Conservation (phyloP, 2,888 invertebrate genomes). For the Cephus runcator region DNA sequence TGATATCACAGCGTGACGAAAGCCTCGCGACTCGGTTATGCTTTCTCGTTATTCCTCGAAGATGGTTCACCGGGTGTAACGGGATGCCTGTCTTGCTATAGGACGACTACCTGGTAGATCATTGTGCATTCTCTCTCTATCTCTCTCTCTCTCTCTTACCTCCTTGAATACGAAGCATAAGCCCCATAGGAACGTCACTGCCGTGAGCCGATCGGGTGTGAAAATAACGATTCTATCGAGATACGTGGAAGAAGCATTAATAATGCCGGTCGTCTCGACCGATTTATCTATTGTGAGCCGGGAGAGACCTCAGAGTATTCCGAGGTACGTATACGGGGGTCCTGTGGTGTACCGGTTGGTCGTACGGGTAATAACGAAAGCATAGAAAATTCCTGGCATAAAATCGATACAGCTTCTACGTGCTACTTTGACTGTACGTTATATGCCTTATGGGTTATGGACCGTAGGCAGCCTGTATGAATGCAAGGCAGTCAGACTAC, state of each 20-base stretch:
- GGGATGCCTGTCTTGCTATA: no score
- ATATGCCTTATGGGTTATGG: no score
- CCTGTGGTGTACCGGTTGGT: background rate
- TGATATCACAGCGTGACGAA: no score
- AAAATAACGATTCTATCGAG: constrained; percentile 1
- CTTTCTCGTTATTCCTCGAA: no score
- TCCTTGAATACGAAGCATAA: no score
- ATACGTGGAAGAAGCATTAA: background rate
- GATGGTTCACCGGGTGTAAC: no score
- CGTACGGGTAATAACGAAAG: background rate
- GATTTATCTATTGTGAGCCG: background rate
- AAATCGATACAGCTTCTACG: background rate
- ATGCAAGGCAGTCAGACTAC: no score
- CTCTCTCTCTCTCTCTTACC: background rate
- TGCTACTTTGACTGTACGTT: no score
- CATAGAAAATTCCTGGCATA: background rate
- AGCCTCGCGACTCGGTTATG: no score
- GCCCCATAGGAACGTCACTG: no score
- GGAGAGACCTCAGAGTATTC: background rate
- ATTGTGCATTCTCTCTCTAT: background rate
- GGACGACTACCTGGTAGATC: background rate
- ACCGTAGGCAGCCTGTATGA: no score
- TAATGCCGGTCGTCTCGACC: background rate
- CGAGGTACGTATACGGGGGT: background rate
- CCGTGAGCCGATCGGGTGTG: background rate